Base-by-base conservation (phyloP, 2,113 vertebrate genomes). In the Chaenocephalus aceratus region DNA sequence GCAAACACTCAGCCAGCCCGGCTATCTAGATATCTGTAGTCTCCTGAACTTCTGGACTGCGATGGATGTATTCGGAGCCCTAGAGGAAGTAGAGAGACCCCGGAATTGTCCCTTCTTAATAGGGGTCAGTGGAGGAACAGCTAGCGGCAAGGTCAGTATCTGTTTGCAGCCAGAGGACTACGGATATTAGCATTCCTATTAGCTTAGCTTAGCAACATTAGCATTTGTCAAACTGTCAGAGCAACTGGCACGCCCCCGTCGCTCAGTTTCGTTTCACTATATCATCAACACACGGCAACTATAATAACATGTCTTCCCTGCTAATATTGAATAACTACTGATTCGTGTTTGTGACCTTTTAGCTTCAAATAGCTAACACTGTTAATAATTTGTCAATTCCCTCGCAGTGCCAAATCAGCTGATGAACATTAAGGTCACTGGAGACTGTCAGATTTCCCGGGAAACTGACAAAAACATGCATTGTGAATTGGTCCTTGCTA, bases 101-200 rank as follows among this genome's bases (percentile, higher is more conserved):
- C 95, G 89, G n/a, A 96, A 96, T 36, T 88, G 91, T 10, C 97
- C 97, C 1, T 98, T 97, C 86, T 90, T 99, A 1, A 98, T 99
- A 69, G 97, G 97, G 0, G 97, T 98, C 45, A 98, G 97, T 90
- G 97, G 97, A 61, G 97, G 97, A 86, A 98, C 97, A 0, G 97
- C 97, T 60, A 97, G 97, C 80, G 97, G 97, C 23, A 98, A 99
- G 96, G 97, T 98, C 21, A 16, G 72, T 66, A 0, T 1, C 7
- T 34, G 49, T 53, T 57, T 78, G 49, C 15, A 26, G 30, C 4
- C 10, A 11, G 13, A n/a, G 1, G 10, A 14, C 1, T 2, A 26
- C 18, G 53, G 21, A 48, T 57, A 16, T 85, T 87, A 78, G 80
- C 76, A 54, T 59, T 21, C 23, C 11, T 10, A 2, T 10, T 76